Evolutionary conservation across 2,113 vertebrate genomes (phyloP).

Genomic region (Steatornis caripensis): DNA sequence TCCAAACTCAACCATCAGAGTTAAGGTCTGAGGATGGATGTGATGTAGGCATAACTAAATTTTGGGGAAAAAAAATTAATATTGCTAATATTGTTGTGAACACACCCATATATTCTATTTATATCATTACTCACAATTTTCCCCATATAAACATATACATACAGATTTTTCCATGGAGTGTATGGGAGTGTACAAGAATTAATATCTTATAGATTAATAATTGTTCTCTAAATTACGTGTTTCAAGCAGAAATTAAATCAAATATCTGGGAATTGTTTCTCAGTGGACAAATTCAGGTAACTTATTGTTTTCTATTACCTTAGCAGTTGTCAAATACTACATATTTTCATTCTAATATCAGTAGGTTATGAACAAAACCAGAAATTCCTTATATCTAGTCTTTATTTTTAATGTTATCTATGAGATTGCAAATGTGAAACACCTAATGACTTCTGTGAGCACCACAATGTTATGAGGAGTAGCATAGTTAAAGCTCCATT

Average conservation of each 20-base stretch:
- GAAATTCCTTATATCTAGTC: rapidly evolving
- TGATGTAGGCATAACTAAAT: background rate
- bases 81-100: background rate
- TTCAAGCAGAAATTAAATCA: background rate
- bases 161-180: background rate
- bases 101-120: background rate
- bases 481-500: background rate
- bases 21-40: background rate
- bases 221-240: background rate
- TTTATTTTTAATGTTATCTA: background rate
- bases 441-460: background rate
- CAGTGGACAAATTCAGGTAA: background rate
- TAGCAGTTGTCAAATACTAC: background rate
- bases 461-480: background rate
- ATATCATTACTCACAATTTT: background rate
- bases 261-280: background rate
- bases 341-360: background rate
- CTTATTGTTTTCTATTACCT: background rate
- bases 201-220: background rate
- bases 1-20: background rate
- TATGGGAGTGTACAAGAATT: background rate
- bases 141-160: background rate
- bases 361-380: background rate
- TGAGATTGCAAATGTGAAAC: background rate
- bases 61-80: no score